Conservation (phyloP, 2,113 vertebrate species). For the Nothobranchius kuhntae region DNA sequence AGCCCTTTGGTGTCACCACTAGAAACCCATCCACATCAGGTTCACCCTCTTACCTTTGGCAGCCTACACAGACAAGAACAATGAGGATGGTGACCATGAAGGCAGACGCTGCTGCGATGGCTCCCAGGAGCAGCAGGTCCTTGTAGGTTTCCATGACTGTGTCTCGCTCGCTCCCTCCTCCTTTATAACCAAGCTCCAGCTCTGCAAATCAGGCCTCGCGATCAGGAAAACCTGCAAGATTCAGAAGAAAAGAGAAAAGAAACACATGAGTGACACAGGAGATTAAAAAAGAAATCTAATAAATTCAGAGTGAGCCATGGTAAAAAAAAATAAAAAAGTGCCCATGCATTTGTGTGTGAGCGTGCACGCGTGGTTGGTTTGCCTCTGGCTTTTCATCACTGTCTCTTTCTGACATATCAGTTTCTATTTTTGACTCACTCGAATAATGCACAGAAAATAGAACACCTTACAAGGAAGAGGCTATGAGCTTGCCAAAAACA, state of each 20-base stretch:
- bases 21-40: too few species aligned
- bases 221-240: constrained; percentile 65
- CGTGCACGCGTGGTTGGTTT: constrained; percentile 33
- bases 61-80: constrained; percentile 80
- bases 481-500: constrained; percentile 36
- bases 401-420: constrained; percentile 71
- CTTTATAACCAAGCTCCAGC: constrained; percentile 45
- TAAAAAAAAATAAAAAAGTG: constrained; percentile 16
- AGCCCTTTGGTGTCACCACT: too few species aligned
- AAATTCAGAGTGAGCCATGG: constrained; percentile 29
- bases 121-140: constrained; percentile 79
- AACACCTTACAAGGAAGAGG: constrained; percentile 60
- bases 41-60: constrained; percentile 73
- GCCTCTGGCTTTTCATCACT: constrained; percentile 67
- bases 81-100: constrained; percentile 82
- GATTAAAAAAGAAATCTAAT: constrained; percentile 36
- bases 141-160: constrained; percentile 62
- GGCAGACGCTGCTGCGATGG: constrained; percentile 81
- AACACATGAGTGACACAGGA: constrained; percentile 55
- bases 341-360: constrained; percentile 19
- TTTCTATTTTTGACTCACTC: constrained; percentile 72
- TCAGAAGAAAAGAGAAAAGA: constrained; percentile 12
- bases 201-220: constrained; percentile 47
- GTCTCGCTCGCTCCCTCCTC: constrained; percentile 48
- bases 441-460: constrained; percentile 70